Base-by-base conservation (phyloP, 2,797 vertebrate genomes). In the Sitta carolinensis region DNA sequence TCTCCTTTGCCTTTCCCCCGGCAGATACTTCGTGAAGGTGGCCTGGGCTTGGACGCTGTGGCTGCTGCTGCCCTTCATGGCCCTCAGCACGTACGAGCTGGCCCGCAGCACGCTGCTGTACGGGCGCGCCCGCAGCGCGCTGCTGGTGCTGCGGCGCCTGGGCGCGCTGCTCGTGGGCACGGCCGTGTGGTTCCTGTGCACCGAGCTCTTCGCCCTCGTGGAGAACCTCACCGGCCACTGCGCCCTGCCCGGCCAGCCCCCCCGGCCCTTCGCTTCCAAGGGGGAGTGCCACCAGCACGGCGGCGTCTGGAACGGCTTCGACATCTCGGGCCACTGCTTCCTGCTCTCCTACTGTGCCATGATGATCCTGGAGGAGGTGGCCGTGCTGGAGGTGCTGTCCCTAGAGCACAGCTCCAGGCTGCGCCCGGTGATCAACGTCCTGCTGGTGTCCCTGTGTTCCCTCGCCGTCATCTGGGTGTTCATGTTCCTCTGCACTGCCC, bases 311-410 rank as follows among this genome's bases (percentile, higher is more conserved):
- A 38, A 97, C 0, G 98, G 99, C 73, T 98, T 98, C 9, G 99
- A 99, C 98, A 99, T 99, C 96, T 99, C 99, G 0, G 99, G 99
- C 30, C 99, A 99, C 97, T 99, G 98, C 68, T 99, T 99, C 92
- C 98, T 99, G 90, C 98, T 99, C 87, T 90, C 98, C 1, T 99
- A 98, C 96, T 99, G 99, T 0, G 94, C 98, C 5, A 98, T 99
- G 55, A 97, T 99, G 94, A 99, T 99, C 16, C 75, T 98, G 90
- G 99, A 99, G 90, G 99, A 99, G 64, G 98, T 98, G 52, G 98
- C 98, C 0, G 98, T 99, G 30, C 98, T 99, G 97, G 97, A 97
- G 1, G 97, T 91, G 17, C 63, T 99, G 94, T 97, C 97, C 52
- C 27, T 89, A 3, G 95, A 97, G 16, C 95, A 47, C 20, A 63